Percentiles rank a stretch among this genome's conserved stretches.
Evolutionary conservation across 1,140 invertebrate species (phyloP).

Genomic region (Bombus sylvicola): DNA sequence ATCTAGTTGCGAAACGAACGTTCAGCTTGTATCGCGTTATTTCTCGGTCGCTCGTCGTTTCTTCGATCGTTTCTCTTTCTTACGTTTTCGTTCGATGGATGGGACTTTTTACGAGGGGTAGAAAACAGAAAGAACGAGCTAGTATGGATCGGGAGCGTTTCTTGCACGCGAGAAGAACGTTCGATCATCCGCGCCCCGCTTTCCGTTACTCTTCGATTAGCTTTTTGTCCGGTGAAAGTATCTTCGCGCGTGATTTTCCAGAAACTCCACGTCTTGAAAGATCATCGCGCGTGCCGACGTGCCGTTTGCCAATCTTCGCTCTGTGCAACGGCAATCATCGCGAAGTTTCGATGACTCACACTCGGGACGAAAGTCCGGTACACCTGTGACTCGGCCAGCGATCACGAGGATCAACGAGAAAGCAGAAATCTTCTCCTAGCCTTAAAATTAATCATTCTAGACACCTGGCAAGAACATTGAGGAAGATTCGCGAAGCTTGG

Average conservation of each 20-base stretch:
- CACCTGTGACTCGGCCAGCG: not conserved
- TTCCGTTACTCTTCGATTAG: conserved; percentile 8
- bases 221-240: conserved; percentile 22
- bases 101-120: not conserved
- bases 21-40: not conserved
- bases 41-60: not conserved
- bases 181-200: conserved; percentile 21
- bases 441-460: not conserved
- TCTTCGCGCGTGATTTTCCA: conserved; percentile 31
- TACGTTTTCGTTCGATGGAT: no score
- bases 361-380: not conserved
- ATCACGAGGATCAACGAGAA: no score
- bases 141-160: not conserved
- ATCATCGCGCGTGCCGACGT: not conserved
- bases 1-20: conserved; percentile 4
- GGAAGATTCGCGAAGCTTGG: not conserved
- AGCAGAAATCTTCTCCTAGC: not conserved
- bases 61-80: not conserved
- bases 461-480: no score
- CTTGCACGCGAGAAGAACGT: conserved; percentile 10
- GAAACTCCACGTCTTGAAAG: not conserved
- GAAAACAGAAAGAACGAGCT: not conserved
- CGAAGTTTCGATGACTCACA: not conserved
- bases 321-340: no score
- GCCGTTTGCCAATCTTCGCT: no score